phyloP scores from a whole-genome alignment of 2,797 vertebrate genomes.

The Channallabes apus region DNA sequence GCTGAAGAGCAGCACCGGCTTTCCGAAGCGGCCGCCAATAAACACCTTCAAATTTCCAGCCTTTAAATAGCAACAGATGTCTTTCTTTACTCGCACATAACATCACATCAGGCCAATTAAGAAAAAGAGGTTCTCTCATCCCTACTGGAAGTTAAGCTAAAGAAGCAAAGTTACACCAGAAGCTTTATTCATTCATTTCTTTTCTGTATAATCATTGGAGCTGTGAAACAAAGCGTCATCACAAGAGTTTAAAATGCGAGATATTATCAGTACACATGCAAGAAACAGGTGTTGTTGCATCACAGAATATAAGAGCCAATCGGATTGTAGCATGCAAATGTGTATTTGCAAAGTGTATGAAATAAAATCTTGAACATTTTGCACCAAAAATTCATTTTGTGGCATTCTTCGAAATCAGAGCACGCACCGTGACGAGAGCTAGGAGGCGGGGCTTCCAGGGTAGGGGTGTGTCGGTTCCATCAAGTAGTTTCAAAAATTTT shows the following conservation, averaged over 20 bases:
- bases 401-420: not conserved
- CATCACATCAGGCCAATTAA: conserved; percentile 36
- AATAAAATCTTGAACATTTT: not conserved
- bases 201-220: not conserved
- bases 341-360: not conserved
- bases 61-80: conserved; percentile 60
- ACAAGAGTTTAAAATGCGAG: not conserved
- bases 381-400: not conserved
- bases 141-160: not conserved
- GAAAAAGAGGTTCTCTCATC: not conserved
- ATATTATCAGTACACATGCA: not conserved
- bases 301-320: not conserved
- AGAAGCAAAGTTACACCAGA: not conserved
- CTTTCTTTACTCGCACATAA: conserved; percentile 45
- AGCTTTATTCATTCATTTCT: not conserved
- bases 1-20: conserved; percentile 55
- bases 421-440: too few species aligned
- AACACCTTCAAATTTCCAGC: conserved; percentile 72
- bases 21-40: conserved; percentile 74
- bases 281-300: not conserved
- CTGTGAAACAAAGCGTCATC: not conserved
- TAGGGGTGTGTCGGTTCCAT: not conserved
- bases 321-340: not conserved
- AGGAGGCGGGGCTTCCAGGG: not conserved
- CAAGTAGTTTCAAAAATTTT: not conserved